Evolutionary conservation across 1,140 invertebrate species (phyloP).

Genomic region (Eurosta solidaginis): DNA sequence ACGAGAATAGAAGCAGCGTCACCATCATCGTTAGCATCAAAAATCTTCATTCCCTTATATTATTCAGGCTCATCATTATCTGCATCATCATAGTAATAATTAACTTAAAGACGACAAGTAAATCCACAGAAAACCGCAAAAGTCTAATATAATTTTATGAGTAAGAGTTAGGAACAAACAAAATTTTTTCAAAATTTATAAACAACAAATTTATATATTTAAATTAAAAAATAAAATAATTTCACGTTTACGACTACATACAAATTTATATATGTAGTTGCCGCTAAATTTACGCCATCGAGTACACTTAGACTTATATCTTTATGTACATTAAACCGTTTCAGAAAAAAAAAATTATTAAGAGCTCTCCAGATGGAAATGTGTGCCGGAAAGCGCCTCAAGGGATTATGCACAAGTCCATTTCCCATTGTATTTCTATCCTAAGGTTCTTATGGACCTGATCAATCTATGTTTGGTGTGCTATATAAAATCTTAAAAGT

Average conservation of each 20-base stretch:
- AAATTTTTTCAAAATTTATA: too few species aligned
- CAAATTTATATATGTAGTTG: too few species aligned
- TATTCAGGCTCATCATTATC: not conserved
- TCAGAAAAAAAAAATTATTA: too few species aligned
- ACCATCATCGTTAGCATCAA: not conserved
- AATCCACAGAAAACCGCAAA: not conserved
- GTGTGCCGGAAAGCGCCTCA: too few species aligned
- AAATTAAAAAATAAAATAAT: not conserved
- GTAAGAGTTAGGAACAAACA: not conserved
- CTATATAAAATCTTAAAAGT: too few species aligned
- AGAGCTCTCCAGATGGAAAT: too few species aligned
- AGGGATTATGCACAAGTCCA: too few species aligned
- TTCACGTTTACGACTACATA: slow-evolving; percentile 4
- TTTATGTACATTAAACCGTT: too few species aligned
- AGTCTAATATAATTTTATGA: not conserved
- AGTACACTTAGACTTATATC: not conserved
- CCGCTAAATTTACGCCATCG: not conserved
- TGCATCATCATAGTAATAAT: slow-evolving; percentile 7
- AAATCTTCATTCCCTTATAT: not conserved
- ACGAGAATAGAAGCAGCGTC: not conserved
- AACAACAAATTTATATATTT: not conserved
- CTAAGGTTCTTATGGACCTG: too few species aligned
- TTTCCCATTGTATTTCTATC: too few species aligned
- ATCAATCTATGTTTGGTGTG: too few species aligned
- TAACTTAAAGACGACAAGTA: not conserved